Conservation (phyloP, 2,797 vertebrate species). For the Peromyscus aztecus region DNA sequence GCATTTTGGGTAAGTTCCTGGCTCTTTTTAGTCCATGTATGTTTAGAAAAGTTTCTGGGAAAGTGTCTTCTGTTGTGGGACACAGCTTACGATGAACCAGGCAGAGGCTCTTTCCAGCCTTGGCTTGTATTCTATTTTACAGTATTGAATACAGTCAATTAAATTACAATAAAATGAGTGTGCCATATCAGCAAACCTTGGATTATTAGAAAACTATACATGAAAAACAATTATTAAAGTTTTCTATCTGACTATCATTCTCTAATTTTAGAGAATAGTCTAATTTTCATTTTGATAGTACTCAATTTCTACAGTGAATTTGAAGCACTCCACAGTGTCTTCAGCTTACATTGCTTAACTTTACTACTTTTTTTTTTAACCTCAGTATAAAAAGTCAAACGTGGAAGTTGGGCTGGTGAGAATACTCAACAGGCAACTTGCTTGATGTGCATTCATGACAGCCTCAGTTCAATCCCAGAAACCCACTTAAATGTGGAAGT, state of each 20-base stretch:
- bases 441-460: background rate
- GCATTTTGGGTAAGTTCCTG: background rate
- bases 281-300: background rate
- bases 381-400: background rate
- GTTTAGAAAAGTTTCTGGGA: background rate
- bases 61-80: background rate
- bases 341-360: background rate
- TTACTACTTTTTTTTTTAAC: background rate
- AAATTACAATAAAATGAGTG: background rate
- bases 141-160: background rate
- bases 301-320: background rate
- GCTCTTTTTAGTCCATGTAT: background rate
- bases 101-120: background rate
- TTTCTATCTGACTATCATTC: background rate
- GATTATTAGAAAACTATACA: background rate
- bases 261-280: too few species aligned
- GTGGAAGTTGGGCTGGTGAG: background rate
- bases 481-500: background rate
- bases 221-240: background rate
- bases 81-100: background rate
- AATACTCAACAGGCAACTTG: background rate
- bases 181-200: background rate
- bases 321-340: background rate
- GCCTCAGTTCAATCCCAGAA: background rate
- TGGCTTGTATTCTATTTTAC: background rate